A percentile compares a stretch with the other conserved stretches of the same genome.
Conservation (phyloP, 2,113 vertebrate species). For the Aegotheles bennettii region DNA sequence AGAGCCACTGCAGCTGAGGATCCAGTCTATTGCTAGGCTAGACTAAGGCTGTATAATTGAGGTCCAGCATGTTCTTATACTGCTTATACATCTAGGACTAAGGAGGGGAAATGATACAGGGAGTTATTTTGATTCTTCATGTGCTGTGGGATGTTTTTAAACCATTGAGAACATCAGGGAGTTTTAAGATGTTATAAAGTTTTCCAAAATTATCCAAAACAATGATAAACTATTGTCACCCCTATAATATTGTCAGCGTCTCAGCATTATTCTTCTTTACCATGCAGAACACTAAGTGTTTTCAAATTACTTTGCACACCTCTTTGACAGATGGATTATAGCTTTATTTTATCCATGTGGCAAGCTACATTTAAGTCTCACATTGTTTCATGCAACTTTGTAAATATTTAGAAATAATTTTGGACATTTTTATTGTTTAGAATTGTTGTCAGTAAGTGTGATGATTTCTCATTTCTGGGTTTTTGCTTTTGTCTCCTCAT, state of each 20-base stretch:
- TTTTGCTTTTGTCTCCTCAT: background rate
- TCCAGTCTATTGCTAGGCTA: background rate
- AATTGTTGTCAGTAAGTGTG: background rate
- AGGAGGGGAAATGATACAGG: background rate
- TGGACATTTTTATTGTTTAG: background rate
- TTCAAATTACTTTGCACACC: background rate
- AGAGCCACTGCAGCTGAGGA: background rate
- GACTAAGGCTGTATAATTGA: background rate
- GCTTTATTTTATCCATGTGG: background rate
- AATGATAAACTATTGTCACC: background rate
- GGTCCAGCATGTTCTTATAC: background rate
- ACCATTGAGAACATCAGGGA: background rate
- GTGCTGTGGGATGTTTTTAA: background rate
- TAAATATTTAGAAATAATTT: background rate
- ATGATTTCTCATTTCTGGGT: background rate
- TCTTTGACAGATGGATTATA: background rate
- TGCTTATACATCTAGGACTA: background rate
- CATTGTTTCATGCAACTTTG: background rate
- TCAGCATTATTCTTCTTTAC: background rate
- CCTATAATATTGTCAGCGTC: background rate
- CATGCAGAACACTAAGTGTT: background rate
- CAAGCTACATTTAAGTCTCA: background rate
- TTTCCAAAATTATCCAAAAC: background rate
- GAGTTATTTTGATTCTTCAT: background rate
- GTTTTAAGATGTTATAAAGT: background rate